Conservation (phyloP, 2,888 invertebrate genomes). For the Parascotia fuliginaria region DNA sequence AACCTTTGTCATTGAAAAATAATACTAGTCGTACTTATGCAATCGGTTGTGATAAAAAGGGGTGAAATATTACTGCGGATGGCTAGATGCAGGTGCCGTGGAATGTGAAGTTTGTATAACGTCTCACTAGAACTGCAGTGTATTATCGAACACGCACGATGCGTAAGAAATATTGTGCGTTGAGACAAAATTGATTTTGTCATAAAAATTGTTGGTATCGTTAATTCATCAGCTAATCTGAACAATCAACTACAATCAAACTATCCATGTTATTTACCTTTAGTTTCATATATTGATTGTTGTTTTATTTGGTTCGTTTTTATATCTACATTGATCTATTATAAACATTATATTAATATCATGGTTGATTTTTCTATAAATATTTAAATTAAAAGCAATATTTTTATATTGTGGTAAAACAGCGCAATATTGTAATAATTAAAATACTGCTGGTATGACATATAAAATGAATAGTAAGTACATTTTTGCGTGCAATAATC, state of each 20-base stretch:
- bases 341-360: too few relatives aligned
- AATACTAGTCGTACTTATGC: conserved; percentile 64
- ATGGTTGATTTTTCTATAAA: too few relatives aligned
- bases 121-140: neutral
- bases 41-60: conserved; percentile 67
- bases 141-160: neutral
- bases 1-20: conserved; percentile 74
- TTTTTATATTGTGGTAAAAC: conserved; percentile 16
- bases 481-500: conserved; percentile 44
- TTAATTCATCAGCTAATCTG: too few relatives aligned
- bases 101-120: conserved; percentile 17
- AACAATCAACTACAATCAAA: too few relatives aligned
- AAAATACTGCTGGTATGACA: conserved; percentile 40
- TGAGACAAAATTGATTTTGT: neutral
- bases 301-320: too few relatives aligned
- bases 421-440: conserved; percentile 34
- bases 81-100: conserved; percentile 24
- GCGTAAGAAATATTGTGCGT: neutral
- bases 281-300: too few relatives aligned
- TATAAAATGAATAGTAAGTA: conserved; percentile 44
- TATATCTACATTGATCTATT: too few relatives aligned
- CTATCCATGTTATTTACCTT: too few relatives aligned
- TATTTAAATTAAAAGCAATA: neutral
- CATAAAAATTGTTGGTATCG: too few relatives aligned
- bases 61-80: conserved; percentile 55